Evolutionary conservation across 53 echinoderm and acorn worm genomes (phyloP).

Genomic region (Patiria pectinifera): DNA sequence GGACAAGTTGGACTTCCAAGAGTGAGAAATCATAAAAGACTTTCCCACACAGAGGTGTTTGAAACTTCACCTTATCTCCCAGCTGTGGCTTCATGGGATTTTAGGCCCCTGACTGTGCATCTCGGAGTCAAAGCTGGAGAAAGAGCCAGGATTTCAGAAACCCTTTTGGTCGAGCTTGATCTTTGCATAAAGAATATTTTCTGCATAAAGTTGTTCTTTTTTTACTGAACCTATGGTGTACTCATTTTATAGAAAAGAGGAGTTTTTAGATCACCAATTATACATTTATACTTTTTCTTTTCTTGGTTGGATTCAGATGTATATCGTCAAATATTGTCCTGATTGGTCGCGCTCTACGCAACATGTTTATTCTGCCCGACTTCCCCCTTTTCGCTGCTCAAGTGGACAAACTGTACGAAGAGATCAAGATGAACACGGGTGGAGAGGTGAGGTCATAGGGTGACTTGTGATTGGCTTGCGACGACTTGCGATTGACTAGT

Average conservation of each 20-base stretch:
- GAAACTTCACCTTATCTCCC: too few relatives aligned
- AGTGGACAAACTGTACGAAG: slow-evolving; percentile 66
- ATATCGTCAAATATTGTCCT: slow-evolving; percentile 80
- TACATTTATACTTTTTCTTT: not conserved
- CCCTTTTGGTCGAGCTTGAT: not conserved
- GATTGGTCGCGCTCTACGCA: slow-evolving; percentile 81
- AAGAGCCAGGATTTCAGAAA: too few relatives aligned
- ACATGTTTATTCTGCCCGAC: slow-evolving; percentile 80
- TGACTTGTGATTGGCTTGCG: too few relatives aligned
- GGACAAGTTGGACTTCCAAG: slow-evolving; percentile 70
- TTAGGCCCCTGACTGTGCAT: too few relatives aligned
- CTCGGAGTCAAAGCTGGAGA: too few relatives aligned
- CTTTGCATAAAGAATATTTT: not conserved
- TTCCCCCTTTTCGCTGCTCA: slow-evolving; percentile 71
- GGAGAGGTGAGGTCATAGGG: slow-evolving; percentile 68
- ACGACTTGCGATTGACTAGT: too few relatives aligned
- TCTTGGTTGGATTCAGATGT: slow-evolving; percentile 56
- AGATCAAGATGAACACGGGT: slow-evolving; percentile 55
- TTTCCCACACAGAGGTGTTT: too few relatives aligned
- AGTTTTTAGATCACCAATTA: not conserved
- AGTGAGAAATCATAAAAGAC: slow-evolving; percentile 55
- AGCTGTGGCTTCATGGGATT: too few relatives aligned
- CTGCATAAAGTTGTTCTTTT: not conserved
- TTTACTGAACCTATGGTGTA: too few relatives aligned
- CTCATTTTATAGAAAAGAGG: too few relatives aligned